Conservation (phyloP, 2,113 vertebrate species). For the Pteruthius melanotis region DNA sequence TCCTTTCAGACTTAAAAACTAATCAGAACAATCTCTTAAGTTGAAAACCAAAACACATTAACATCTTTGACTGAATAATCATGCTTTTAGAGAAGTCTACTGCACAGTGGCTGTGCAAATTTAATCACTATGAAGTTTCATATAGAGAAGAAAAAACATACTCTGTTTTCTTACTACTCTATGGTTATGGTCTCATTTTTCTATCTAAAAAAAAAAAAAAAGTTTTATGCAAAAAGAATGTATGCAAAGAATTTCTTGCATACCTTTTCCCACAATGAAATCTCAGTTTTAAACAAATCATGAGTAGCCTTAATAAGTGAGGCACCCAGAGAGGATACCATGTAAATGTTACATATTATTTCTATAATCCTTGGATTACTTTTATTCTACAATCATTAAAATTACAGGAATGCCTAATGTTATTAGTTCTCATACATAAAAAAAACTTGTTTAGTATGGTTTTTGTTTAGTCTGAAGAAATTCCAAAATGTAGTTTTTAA, state of each 20-base stretch:
- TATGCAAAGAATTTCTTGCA: not conserved
- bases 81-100: not conserved
- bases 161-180: not conserved
- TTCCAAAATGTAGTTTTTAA: not conserved
- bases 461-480: not conserved
- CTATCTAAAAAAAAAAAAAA: not conserved
- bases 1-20: not conserved
- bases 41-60: not conserved
- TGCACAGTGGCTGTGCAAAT: accelerated
- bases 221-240: too few relatives aligned
- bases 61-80: not conserved
- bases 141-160: not conserved
- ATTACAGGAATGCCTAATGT: not conserved
- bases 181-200: not conserved
- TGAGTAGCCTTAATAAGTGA: not conserved
- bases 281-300: not conserved
- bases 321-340: not conserved
- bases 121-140: not conserved
- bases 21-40: not conserved
- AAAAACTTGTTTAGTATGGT: not conserved
- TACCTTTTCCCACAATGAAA: not conserved
- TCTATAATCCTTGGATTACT: not conserved
- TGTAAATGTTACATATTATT: not conserved
- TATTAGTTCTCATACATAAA: not conserved
- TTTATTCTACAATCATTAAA: not conserved